Evolutionary conservation across 2,797 vertebrate species (phyloP).

Genomic region (Sitta carolinensis): DNA sequence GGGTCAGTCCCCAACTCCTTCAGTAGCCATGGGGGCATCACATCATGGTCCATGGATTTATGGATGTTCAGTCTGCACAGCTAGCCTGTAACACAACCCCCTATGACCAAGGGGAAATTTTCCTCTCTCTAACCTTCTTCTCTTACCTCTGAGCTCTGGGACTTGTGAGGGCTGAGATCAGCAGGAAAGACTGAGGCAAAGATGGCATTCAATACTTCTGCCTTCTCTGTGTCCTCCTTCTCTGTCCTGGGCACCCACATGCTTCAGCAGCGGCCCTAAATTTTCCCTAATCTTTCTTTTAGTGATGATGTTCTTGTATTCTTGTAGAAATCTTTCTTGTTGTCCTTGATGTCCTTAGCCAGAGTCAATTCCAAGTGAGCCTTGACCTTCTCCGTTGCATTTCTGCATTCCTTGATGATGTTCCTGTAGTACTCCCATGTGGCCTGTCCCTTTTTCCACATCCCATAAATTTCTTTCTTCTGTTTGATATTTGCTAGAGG

Average conservation of each 20-base stretch:
- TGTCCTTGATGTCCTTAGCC: neutral
- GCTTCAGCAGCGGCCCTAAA: fast-evolving
- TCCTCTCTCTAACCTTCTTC: neutral
- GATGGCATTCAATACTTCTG: neutral
- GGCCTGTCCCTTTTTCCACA: neutral
- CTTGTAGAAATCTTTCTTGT: neutral
- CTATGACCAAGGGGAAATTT: neutral
- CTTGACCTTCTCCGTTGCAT: neutral
- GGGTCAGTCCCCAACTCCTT: no score
- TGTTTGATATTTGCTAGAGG: neutral
- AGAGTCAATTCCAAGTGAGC: neutral
- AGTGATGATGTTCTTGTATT: neutral
- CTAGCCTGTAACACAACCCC: fast-evolving
- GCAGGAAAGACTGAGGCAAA: neutral
- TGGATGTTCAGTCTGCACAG: neutral
- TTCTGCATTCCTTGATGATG: neutral
- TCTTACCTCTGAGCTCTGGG: neutral
- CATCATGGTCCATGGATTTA: neutral
- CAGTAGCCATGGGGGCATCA: neutral
- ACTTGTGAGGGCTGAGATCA: neutral
- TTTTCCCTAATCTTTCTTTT: neutral
- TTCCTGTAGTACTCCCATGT: neutral
- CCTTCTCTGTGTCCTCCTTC: neutral
- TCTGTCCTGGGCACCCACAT: fast-evolving
- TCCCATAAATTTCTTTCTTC: neutral